Evolutionary conservation across 2,113 vertebrate genomes (phyloP).

Genomic region (Anas platyrhynchos): DNA sequence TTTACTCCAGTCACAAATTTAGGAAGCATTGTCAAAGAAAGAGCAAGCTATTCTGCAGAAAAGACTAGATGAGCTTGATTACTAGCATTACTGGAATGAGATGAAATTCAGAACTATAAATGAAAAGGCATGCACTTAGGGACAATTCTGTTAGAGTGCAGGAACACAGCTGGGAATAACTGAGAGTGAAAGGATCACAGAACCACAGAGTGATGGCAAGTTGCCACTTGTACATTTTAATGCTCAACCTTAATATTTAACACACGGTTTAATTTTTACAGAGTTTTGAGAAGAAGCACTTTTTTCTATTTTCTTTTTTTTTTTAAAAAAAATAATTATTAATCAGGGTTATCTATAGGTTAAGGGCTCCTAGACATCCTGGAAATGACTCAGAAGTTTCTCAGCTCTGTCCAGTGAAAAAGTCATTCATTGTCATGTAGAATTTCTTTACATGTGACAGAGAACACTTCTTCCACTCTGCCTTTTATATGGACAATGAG

Average conservation of each 20-base stretch:
- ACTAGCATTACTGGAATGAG: not conserved
- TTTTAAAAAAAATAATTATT: not conserved
- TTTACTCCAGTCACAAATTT: slow-evolving; percentile 21
- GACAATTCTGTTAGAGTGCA: not conserved
- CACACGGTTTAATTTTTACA: not conserved
- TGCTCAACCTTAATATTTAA: not conserved
- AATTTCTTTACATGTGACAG: not conserved
- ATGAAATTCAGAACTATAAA: slow-evolving; percentile 29
- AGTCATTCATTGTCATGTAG: not conserved
- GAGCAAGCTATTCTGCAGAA: not conserved
- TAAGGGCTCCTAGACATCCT: not conserved
- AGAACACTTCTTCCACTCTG: not conserved
- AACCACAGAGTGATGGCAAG: not conserved
- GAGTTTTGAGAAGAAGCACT: not conserved
- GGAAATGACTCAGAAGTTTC: not conserved
- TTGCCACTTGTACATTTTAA: slow-evolving; percentile 30
- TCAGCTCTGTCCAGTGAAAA: not conserved
- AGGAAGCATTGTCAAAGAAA: slow-evolving; percentile 15
- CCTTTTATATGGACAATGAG: not conserved
- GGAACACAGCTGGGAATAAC: not conserved
- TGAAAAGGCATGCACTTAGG: slow-evolving; percentile 39
- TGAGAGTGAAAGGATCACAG: not conserved
- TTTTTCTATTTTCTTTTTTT: not conserved
- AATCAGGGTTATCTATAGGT: not conserved
- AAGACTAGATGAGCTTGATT: slow-evolving; percentile 14